Base-by-base conservation (phyloP, 2,113 vertebrate species). In the Dicerorhinus sumatrensis region DNA sequence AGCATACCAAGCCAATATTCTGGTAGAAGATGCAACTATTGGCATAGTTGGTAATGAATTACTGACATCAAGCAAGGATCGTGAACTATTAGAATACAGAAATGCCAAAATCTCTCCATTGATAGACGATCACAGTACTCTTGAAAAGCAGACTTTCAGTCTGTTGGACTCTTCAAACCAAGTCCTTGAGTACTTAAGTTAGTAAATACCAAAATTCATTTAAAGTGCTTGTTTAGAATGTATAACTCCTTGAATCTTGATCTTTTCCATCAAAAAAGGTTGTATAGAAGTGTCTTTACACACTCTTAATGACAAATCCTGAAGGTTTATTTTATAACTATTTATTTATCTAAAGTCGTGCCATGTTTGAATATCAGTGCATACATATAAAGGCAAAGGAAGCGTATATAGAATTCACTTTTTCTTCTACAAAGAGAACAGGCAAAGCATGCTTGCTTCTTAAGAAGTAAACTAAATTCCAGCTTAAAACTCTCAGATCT, bases 141-240 rank as follows among this genome's bases (percentile, higher is more conserved):
- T 86, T 58, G 82, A 98, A 76, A 97, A 97, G 9, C 97, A 98
- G 97, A 82, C 97, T 89, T 98, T 98, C 77, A 88, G 48, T 89
- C 89, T 98, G 3, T 89, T 99, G 97, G 97, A 98, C 88, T n/a
- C 94, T 98, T 98, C 97, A 97, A 93, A 96, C 93, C 94, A 98
- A 98, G 95, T 90, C 3, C 94, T 98, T 96, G 94, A 94, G 56
- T 97, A 98, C 63, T 98, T 98, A 93, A 97, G 76, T 96, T 98
- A 97, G 87, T 92, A 33, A 97, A 96, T 77, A 69, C 3, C 16
- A 58, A 92, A 48, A 73, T 21, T 81, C 1, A n/a, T 48, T 42
- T 83, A 33, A 83, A 65, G 31, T 46, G 0, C 5, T 92, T 97
- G 2, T 70, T 31, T 94, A 69, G 62, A 96, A 93, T 77, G n/a